Base-by-base conservation (phyloP, 2,797 vertebrate species). In the Syncerus caffer region DNA sequence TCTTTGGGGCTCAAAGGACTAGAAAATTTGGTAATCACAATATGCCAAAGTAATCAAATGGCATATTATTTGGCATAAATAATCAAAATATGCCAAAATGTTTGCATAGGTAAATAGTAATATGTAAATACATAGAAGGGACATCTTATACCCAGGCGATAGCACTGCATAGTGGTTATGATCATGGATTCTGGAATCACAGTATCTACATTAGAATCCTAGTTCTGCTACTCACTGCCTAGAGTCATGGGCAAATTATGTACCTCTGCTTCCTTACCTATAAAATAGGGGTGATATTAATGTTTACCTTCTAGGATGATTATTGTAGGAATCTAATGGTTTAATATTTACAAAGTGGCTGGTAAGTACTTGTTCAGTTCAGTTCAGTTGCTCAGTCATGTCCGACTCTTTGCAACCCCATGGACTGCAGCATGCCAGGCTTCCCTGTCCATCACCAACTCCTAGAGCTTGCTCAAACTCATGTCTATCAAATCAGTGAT, bases 1-100 rank as follows among this genome's bases (percentile, higher is more conserved):
- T 78, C 45, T 82, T 86, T 57, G 38, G 31, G 85, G 4, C 7
- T 94, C 34, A 64, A 12, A 86, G 21, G 21, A n/a, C 11, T 53
- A 94, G 34, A 83, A 83, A 89, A 83, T 45, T 89, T 78, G 47
- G 15, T 31, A 89, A 95, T 64, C 82, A 62, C 96, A 89, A 58
- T 93, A 79, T 90, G 29, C 29, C 38, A 71, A 71, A 23, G 67
- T 71, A 71, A 71, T 71, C 34, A 71, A 71, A 71, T 71, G 45
- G 45, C 45, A 47, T 47, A 47, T 47, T 47, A 47, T 47, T 47
- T 47, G 45, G 45, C 45, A 47, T 47, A 74, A 42, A 12, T 31
- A 89, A 94, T 64, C 82, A 71, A 97, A 89, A 60, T 93, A 79
- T 80, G 21, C 29, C 45, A 95, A 29, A 96, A 78, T 55, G 27